A percentile compares a stretch with the other conserved stretches of the same genome.
Conservation (phyloP, 2,113 vertebrate species). For the Sylvilagus bachmani region DNA sequence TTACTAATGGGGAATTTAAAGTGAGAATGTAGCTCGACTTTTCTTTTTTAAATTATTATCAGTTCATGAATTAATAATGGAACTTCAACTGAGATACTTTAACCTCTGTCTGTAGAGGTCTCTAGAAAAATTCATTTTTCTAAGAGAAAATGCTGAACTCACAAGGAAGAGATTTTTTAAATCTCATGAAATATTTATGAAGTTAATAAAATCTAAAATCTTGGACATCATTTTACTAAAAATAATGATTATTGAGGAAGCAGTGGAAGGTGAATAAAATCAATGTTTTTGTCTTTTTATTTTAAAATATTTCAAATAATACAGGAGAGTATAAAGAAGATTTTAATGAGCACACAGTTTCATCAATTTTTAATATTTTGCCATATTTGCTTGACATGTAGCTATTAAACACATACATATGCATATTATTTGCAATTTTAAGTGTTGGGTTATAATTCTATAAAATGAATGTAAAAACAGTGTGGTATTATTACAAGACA, state of each 20-base stretch:
- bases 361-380: too few relatives aligned
- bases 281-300: too few relatives aligned
- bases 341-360: too few relatives aligned
- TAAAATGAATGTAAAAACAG: not conserved
- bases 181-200: not conserved
- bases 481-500: not conserved
- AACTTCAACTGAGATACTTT: not conserved
- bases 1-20: not conserved
- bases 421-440: not conserved
- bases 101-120: not conserved
- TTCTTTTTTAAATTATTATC: slow-evolving; percentile 3
- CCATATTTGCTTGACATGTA: too few relatives aligned
- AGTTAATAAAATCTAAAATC: not conserved
- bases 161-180: not conserved
- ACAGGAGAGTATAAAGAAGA: too few relatives aligned
- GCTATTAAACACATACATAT: too few relatives aligned
- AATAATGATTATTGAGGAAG: not conserved
- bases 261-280: not conserved
- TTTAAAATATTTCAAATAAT: too few relatives aligned
- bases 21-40: not conserved
- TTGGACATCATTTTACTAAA: not conserved
- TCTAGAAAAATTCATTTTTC: slow-evolving; percentile 11
- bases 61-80: slow-evolving; percentile 31
- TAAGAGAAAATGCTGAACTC: not conserved
- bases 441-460: not conserved